These are phyloP conservation scores for Microdon myrmicae DNA, from an alignment of 2,888 invertebrate species.

Conservation along the genomic window DNA sequence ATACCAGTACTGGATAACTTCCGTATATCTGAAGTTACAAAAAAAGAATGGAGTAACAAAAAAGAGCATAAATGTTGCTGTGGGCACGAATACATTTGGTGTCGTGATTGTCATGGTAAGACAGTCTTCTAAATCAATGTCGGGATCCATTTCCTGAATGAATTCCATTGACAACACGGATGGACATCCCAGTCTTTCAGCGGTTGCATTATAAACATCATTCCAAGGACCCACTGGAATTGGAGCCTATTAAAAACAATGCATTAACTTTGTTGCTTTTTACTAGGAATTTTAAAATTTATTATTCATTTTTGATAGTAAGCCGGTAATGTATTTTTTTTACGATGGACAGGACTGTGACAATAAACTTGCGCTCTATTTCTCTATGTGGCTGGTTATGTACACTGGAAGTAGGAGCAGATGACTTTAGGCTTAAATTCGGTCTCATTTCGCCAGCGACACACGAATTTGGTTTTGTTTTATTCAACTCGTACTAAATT, in stretches of 20 bases:
- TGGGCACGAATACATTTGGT: conserved; percentile 59
- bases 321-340: too few species aligned
- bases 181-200: conserved; percentile 62
- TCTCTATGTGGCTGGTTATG: too few species aligned
- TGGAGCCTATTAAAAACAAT: conserved; percentile 56
- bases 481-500: too few species aligned
- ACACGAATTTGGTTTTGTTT: too few species aligned
- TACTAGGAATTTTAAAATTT: too few species aligned
- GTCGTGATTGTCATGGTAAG: conserved; percentile 62
- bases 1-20: conserved; percentile 64
- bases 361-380: too few species aligned
- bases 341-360: too few species aligned
- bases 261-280: conserved; percentile 1
- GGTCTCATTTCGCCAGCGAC: too few species aligned
- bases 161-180: conserved; percentile 59
- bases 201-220: conserved; percentile 60
- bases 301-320: too few species aligned
- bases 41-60: background rate
- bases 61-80: background rate
- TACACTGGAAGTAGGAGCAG: too few species aligned
- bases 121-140: conserved; percentile 63
- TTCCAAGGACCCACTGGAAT: conserved; percentile 62
- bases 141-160: conserved; percentile 54
- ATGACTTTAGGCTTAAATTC: too few species aligned
- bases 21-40: conserved; percentile 49